Percentiles rank a stretch among this genome's conserved stretches.
phyloP scores from a whole-genome alignment of 2,797 vertebrate species.

The Rhinophrynus dorsalis region DNA sequence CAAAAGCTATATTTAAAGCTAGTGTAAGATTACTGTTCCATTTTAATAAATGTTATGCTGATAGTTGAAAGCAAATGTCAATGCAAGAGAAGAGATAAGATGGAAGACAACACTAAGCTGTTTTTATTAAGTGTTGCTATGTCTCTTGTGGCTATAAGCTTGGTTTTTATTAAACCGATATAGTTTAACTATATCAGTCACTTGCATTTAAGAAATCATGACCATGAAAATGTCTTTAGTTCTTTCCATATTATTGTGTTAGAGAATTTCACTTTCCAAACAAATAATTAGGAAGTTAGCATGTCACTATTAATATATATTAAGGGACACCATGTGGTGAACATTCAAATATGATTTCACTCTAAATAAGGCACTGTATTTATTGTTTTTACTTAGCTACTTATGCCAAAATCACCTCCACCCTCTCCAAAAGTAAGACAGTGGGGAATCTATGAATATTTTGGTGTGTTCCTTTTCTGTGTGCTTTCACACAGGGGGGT shows the following conservation, averaged over 20 bases:
- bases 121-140: background rate
- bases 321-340: too few species aligned
- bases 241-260: background rate
- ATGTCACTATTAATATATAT: background rate
- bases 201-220: background rate
- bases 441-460: too few species aligned
- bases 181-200: background rate
- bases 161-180: background rate
- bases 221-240: background rate
- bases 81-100: background rate
- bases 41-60: background rate
- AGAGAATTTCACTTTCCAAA: background rate
- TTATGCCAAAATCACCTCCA: too few species aligned
- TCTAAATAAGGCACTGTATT: too few species aligned
- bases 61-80: background rate
- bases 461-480: too few species aligned
- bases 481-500: too few species aligned
- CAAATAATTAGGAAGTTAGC: background rate
- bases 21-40: background rate
- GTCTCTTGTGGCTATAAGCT: background rate
- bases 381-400: too few species aligned
- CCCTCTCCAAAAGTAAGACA: too few species aligned
- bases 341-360: too few species aligned
- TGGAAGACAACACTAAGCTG: background rate
- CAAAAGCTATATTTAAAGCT: background rate